A percentile compares a stretch with the other conserved stretches of the same genome.
Evolutionary conservation across 2,797 vertebrate genomes (phyloP).

Genomic region (Ateles fusciceps): DNA sequence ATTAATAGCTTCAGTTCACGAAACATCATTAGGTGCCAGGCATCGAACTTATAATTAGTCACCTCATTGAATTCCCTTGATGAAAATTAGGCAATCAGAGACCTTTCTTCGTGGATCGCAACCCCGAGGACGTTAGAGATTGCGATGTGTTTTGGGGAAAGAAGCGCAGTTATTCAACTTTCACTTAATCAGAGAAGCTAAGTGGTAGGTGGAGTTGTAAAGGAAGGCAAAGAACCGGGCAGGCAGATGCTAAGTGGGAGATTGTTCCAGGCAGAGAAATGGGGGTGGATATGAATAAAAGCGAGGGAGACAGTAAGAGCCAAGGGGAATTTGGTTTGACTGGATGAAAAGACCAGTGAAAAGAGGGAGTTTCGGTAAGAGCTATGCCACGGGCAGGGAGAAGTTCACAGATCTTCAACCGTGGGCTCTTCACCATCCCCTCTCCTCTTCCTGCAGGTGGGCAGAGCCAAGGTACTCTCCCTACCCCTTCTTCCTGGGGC

Average conservation of each 20-base stretch:
- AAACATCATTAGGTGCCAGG: background rate
- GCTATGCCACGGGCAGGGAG: background rate
- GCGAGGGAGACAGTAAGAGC: background rate
- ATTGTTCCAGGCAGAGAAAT: background rate
- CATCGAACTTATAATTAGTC: background rate
- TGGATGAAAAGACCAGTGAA: background rate
- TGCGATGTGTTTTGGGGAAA: background rate
- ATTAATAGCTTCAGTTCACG: background rate
- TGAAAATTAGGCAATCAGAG: background rate
- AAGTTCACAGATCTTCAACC: background rate
- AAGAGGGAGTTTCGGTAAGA: background rate
- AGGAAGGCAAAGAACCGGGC: background rate
- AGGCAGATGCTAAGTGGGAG: slow-evolving; percentile 41
- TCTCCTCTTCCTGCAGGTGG: background rate
- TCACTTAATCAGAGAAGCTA: slow-evolving; percentile 9
- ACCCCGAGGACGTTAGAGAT: background rate
- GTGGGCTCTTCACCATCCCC: background rate
- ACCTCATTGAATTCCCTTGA: background rate
- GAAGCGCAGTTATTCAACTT: background rate
- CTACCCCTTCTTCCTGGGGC: background rate
- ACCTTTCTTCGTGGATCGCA: background rate
- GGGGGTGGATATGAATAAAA: background rate
- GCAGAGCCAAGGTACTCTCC: background rate
- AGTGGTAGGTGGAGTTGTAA: background rate
- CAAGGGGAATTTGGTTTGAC: background rate